These are phyloP conservation scores for Misgurnus anguillicaudatus DNA, from an alignment of 2,113 vertebrate genomes.

Conservation along the genomic window DNA sequence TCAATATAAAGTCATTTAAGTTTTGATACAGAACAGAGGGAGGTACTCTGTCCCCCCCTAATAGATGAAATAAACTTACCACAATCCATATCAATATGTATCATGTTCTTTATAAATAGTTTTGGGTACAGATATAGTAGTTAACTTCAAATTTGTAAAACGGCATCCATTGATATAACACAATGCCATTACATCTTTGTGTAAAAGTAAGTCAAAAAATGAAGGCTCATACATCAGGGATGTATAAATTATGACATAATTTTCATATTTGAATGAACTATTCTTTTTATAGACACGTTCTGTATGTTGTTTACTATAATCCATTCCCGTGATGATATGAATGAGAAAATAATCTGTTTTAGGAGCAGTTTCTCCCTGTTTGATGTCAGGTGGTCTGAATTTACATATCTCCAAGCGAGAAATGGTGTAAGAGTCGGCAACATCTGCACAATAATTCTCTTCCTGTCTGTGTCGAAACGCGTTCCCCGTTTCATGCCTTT, in stretches of 20 bases:
- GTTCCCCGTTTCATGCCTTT: slow-evolving; percentile 29
- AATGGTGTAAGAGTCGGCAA: slow-evolving; percentile 33
- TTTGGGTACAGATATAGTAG: background rate
- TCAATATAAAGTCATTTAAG: too few relatives aligned
- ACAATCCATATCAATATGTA: background rate
- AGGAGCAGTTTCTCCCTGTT: slow-evolving; percentile 16
- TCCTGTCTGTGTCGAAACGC: background rate
- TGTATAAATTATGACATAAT: background rate
- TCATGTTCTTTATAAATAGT: background rate
- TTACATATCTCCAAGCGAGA: slow-evolving; percentile 26
- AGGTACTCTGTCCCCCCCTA: too few relatives aligned
- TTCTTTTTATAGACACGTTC: background rate
- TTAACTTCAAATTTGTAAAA: too few relatives aligned
- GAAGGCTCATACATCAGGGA: slow-evolving; percentile 4
- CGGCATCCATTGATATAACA: too few relatives aligned
- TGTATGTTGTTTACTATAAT: slow-evolving; percentile 18
- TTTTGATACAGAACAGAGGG: too few relatives aligned
- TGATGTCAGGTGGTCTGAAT: slow-evolving; percentile 30
- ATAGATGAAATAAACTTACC: background rate
- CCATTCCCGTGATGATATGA: background rate
- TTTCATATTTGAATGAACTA: too few relatives aligned
- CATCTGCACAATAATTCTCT: slow-evolving; percentile 4
- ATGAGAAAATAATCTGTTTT: slow-evolving; percentile 2
- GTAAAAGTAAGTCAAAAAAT: background rate
- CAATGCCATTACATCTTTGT: too few relatives aligned